phyloP scores from a whole-genome alignment of 2,888 invertebrate species.

The Himalopsyche anomala region DNA sequence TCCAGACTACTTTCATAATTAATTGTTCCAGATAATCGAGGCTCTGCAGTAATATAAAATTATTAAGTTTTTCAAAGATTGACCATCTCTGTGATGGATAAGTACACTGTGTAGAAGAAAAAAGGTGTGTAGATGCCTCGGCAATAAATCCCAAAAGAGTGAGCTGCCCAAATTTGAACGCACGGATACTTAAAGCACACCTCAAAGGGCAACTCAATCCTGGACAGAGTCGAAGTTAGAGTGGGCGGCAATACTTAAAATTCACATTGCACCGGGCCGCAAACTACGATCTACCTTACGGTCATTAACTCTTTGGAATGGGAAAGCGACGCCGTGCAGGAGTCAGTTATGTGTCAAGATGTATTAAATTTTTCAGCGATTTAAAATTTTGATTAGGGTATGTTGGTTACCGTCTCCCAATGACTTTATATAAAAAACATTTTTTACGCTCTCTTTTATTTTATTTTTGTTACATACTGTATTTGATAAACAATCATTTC shows the following conservation, averaged over 20 bases:
- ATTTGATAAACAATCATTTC: too few relatives aligned
- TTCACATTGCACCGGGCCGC: conserved; percentile 8
- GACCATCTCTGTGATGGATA: conserved; percentile 6
- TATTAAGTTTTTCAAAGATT: not conserved
- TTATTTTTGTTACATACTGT: too few relatives aligned
- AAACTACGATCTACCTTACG: conserved; percentile 6
- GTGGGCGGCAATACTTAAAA: conserved; percentile 28
- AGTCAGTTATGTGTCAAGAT: conserved; percentile 11
- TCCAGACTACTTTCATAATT: too few relatives aligned
- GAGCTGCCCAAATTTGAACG: conserved; percentile 55
- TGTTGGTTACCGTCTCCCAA: too few relatives aligned
- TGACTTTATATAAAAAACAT: too few relatives aligned
- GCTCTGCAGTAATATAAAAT: too few relatives aligned
- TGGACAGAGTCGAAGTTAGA: conserved; percentile 26
- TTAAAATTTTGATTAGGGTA: not conserved
- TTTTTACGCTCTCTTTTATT: too few relatives aligned
- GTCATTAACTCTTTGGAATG: conserved; percentile 10
- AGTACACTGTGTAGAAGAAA: not conserved
- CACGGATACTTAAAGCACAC: conserved; percentile 52
- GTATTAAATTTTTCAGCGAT: not conserved
- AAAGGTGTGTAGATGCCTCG: conserved; percentile 50
- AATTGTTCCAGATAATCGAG: too few relatives aligned
- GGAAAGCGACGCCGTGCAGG: not conserved
- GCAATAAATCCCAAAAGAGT: conserved; percentile 57
- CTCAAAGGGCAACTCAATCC: conserved; percentile 61